Evolutionary conservation across 2,797 vertebrate species (phyloP).

Genomic region (Zenarchopterus dispar): DNA sequence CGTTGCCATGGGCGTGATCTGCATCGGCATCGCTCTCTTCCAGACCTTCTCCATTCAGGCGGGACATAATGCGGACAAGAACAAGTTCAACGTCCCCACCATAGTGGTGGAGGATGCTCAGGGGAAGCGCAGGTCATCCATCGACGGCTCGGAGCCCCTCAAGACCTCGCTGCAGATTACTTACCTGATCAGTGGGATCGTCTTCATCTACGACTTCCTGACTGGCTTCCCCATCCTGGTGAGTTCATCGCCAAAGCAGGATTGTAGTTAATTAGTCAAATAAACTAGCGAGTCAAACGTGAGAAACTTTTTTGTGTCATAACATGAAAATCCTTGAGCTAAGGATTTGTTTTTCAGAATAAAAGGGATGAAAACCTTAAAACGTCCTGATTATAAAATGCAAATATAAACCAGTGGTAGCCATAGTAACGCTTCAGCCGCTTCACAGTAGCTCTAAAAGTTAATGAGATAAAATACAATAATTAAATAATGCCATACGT

Average conservation of each 20-base stretch:
- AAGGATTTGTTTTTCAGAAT: no score
- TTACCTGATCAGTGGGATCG: slow-evolving; percentile 91
- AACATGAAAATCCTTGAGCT: background rate
- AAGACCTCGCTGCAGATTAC: slow-evolving; percentile 94
- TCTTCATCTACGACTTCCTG: slow-evolving; percentile 93
- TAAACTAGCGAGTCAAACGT: no score
- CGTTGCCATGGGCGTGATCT: slow-evolving; percentile 89
- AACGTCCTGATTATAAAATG: no score
- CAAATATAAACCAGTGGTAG: no score
- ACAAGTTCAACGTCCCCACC: slow-evolving; percentile 91
- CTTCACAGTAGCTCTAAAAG: no score
- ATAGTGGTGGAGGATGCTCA: slow-evolving; percentile 95
- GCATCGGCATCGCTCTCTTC: slow-evolving; percentile 91
- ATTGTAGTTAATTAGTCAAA: background rate
- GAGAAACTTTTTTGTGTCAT: background rate
- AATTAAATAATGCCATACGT: no score
- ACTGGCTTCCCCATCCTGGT: slow-evolving; percentile 94
- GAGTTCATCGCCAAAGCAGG: slow-evolving; percentile 58
- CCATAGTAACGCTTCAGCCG: no score
- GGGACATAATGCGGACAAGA: slow-evolving; percentile 83
- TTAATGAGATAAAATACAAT: no score
- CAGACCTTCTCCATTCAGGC: slow-evolving; percentile 89
- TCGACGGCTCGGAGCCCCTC: slow-evolving; percentile 91
- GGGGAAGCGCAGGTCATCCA: slow-evolving; percentile 92
- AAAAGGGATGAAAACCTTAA: no score